Evolutionary conservation across 2,113 vertebrate genomes (phyloP), one percentile per base, ranked within the genome.

Genomic region (Amazona guildingii): DNA sequence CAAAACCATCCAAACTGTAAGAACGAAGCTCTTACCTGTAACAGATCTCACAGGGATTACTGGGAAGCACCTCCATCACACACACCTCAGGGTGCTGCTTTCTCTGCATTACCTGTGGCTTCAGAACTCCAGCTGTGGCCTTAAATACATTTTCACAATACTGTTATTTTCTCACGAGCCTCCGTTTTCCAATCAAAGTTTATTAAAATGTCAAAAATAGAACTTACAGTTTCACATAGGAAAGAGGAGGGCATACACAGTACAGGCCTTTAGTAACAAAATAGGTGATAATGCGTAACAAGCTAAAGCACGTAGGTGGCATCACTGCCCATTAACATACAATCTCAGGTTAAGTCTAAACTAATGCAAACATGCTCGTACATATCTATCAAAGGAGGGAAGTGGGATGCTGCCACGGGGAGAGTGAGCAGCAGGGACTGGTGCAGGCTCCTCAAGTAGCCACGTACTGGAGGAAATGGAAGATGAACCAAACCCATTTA

Each of bases 131-230:
- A 27, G 3, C 13, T 7, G 5, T 23, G 19, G 27, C 88, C 74
- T 46, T 9, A 2, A 13, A 14, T 2, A 1, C 3, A 4, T 27
- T 4, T 57, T 77, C 37, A 24, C 78, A 23, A 52, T 7, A 41
- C 1, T 77, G 27, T 35, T 18, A 69, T 44, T 37, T 24, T 59
- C 94, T 94, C 86, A 41, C 0, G 9, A 96, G 95, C 86, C 84
- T 93, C 54, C 7, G 67, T 94, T 97, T 97, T 97, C 89, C 90
- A 85, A 96, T 97, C 89, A 41, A 96, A 97, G 95, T 98, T 98
- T 98, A 98, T 98, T 98, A 98, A 97, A 97, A 97, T 95, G 96
- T 94, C 96, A 97, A 97, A 96, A 97, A 88, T 97, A 97, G 95
- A 94, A 96, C 95, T 96, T 97, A 97, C 90, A 96, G 87, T 91